phyloP scores from a whole-genome alignment of 2,888 invertebrate genomes.

The Lissocephala sabroskyi region DNA sequence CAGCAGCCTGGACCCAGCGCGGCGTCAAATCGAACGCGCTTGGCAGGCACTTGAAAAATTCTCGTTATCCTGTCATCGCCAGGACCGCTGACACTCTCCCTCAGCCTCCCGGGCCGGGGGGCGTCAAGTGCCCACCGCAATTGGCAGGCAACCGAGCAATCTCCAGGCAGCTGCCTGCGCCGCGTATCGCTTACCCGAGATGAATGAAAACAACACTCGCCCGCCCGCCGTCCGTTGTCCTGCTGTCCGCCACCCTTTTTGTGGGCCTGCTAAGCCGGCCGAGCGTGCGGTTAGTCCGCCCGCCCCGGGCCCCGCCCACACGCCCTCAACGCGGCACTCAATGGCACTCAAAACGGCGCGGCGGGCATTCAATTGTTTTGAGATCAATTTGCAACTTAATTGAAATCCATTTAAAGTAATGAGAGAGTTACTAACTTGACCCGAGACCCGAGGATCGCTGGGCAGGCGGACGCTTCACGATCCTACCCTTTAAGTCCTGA shows the following conservation, averaged over 20 bases:
- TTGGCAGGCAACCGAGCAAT: conserved; percentile 18
- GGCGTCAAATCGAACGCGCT: no score
- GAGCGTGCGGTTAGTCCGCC: no score
- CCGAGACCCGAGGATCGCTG: no score
- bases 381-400: conserved; percentile 69
- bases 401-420: conserved; percentile 70
- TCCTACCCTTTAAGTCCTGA: conserved; percentile 15
- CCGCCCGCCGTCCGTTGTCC: conserved; percentile 40
- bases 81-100: conserved; percentile 36
- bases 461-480: no score
- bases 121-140: conserved; percentile 38
- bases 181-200: conserved; percentile 45
- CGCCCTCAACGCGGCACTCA: no score
- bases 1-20: no score
- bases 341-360: conserved; percentile 52
- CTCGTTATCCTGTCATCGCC: conserved; percentile 69
- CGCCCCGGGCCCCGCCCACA: no score
- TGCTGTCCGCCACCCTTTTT: conserved; percentile 31
- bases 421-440: conserved; percentile 63
- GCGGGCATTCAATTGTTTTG: conserved; percentile 60
- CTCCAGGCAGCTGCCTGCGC: conserved; percentile 36
- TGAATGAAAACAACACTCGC: conserved; percentile 37
- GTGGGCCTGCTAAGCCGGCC: conserved; percentile 22
- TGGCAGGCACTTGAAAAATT: conserved; percentile 66
- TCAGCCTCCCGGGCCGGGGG: background rate